Evolutionary conservation across 2,113 vertebrate species (phyloP), one percentile per base, ranked within the genome.

Genomic region (Cyprinodon tularosa): DNA sequence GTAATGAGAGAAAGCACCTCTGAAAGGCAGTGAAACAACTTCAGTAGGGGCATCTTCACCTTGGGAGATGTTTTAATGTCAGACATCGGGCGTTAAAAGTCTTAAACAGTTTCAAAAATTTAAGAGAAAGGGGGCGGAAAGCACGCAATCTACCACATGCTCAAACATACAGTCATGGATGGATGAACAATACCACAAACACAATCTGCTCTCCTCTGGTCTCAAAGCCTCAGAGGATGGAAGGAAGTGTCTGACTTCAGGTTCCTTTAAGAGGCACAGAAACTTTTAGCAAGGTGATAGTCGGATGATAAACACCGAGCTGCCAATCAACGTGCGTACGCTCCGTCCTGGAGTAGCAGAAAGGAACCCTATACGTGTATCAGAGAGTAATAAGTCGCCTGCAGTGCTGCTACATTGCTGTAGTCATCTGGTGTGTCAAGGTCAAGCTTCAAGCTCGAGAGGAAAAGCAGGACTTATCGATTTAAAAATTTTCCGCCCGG

Each of bases 401-500:
- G 73, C 5, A 15, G 47, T 40, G 71, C 70, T 22, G 0, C 47
- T 1, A 12, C 38, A 20, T 48, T 71, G 76, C 48, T 45, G 37
- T 38, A 17, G 67, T 29, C 13, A 40, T 40, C 48, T n/a, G 39
- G 12, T 9, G 38, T 71, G 80, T 80, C 78, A 86, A 91, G 85
- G 87, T 90, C 85, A 82, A 79, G 74, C 72, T 73, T 69, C 71
- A 66, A 86, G 77, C 80, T 75, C 15, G 59, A 81, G 76, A 40
- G 77, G 76, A 85, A 76, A 85, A 11, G 66, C 36, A 63, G 71
- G 63, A 83, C 80, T 86, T 80, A 90, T 86, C 68, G 82, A 91
- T 91, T 89, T 78, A 84, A 88, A 86, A 83, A 70, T 87, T 87
- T 89, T 84, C 89, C 80, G 69, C 81, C 82, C 75, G 20, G 66